Base-by-base conservation (phyloP, 2,113 vertebrate species). In the Pyrgilauda ruficollis region DNA sequence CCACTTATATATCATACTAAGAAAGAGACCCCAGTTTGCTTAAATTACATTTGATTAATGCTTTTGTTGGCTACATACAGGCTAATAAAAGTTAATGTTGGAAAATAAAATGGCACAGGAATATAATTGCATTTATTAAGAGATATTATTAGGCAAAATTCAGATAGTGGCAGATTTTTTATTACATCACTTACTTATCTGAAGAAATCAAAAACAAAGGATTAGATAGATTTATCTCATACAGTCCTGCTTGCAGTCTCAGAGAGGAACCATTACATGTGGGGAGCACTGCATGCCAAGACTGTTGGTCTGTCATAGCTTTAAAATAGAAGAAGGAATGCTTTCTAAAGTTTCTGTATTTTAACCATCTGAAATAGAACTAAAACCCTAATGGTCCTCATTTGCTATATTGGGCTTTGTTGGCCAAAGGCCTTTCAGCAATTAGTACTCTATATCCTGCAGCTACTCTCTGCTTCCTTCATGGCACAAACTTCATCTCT, bases 61-160 rank as follows among this genome's bases (percentile, higher is more conserved):
- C 24, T 92, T 95, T 91, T 93, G 41, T 21, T 92, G 26, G 81
- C 62, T 91, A 41, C 47, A 53, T 43, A 82, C 33, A 83, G 74
- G 35, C 14, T 89, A 80, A 85, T 77, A 84, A 78, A 91, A 93
- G 26, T 78, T 77, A 78, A 76, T 67, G n/a, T 47, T 82, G 44
- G 19, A 92, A 90, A 87, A 93, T 31, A 2, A 92, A 91, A 82
- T 92, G 46, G 28, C 24, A 85, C 27, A 83, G 59, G 64, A 72
- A 64, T 70, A 76, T 75, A 91, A 93, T 87, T 93, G 4, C 17
- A 41, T 96, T 95, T 84, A 82, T 94, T 93, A 73, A 74, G 31
- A 83, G 41, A 49, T 24, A 82, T 39, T 76, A 73, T 95, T 87
- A 80, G 33, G 47, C 64, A 77, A 89, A 93, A 94, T 66, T 81